Percentiles rank a stretch among this genome's conserved stretches.
Conservation (phyloP, 2,797 vertebrate genomes). For the Schizothorax lantsangensis region DNA sequence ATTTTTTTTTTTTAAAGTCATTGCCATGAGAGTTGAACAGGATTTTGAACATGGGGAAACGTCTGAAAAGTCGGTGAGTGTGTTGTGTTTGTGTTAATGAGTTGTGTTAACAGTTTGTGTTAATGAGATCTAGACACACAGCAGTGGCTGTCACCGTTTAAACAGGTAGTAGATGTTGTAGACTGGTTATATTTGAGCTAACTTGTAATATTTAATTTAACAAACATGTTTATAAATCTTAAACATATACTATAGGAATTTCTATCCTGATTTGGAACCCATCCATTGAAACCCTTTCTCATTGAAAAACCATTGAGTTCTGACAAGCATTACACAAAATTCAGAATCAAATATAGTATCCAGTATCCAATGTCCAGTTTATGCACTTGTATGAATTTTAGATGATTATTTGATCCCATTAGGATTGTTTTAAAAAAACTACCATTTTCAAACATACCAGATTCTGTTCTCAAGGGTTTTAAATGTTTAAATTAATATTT, state of each 20-base stretch:
- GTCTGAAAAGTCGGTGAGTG: constrained; percentile 78
- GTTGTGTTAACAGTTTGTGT: background rate
- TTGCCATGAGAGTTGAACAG: constrained; percentile 76
- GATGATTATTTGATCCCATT: background rate
- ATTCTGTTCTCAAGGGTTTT: background rate
- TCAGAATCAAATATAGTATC: background rate
- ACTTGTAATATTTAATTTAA: background rate
- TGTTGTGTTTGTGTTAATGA: constrained; percentile 21
- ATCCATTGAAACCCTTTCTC: background rate
- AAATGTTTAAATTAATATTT: background rate
- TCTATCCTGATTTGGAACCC: background rate
- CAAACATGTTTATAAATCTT: background rate
- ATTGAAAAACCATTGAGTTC: background rate
- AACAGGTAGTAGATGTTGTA: background rate
- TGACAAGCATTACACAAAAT: background rate
- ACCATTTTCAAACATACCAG: too few species aligned
- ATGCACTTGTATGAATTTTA: background rate
- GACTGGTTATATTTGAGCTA: background rate
- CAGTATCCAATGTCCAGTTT: background rate
- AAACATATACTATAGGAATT: background rate
- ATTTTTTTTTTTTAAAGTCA: constrained; percentile 44
- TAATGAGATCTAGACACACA: background rate
- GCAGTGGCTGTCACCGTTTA: background rate
- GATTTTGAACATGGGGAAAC: constrained; percentile 73
- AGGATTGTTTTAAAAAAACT: background rate